Percentiles rank a stretch among this genome's conserved stretches.
These are phyloP conservation scores for Apodemus sylvaticus DNA, from an alignment of 2,113 vertebrate species.

Conservation along the genomic window DNA sequence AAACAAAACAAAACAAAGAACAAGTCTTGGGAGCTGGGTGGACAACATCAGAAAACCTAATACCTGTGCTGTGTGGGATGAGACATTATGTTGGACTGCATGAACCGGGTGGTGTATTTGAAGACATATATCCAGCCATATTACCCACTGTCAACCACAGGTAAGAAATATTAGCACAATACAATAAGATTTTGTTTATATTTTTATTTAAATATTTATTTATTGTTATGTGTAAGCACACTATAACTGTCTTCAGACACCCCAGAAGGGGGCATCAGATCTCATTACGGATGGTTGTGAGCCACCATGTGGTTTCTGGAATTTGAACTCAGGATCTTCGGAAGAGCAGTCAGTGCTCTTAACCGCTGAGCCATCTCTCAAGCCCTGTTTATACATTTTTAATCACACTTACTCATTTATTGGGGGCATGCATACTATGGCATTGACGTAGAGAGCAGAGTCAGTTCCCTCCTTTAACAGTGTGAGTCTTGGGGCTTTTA, in stretches of 20 bases:
- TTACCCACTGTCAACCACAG: not conserved
- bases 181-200: not conserved
- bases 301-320: too few species aligned
- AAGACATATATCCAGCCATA: not conserved
- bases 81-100: too few species aligned
- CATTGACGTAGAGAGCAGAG: not conserved
- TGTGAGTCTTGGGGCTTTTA: not conserved
- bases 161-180: not conserved
- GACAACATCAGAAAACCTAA: not conserved
- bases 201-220: too few species aligned
- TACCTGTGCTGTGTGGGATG: not conserved
- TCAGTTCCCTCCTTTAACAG: not conserved
- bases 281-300: too few species aligned
- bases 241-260: too few species aligned
- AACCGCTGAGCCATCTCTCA: too few species aligned
- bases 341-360: too few species aligned
- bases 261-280: too few species aligned
- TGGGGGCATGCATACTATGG: not conserved
- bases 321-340: too few species aligned
- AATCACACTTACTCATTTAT: not conserved
- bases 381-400: too few species aligned
- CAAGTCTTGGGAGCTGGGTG: not conserved
- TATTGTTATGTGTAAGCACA: not conserved
- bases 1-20: not conserved
- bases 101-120: not conserved